Base-by-base conservation (phyloP, 2,113 vertebrate genomes). In the Cyanoliseus patagonus region DNA sequence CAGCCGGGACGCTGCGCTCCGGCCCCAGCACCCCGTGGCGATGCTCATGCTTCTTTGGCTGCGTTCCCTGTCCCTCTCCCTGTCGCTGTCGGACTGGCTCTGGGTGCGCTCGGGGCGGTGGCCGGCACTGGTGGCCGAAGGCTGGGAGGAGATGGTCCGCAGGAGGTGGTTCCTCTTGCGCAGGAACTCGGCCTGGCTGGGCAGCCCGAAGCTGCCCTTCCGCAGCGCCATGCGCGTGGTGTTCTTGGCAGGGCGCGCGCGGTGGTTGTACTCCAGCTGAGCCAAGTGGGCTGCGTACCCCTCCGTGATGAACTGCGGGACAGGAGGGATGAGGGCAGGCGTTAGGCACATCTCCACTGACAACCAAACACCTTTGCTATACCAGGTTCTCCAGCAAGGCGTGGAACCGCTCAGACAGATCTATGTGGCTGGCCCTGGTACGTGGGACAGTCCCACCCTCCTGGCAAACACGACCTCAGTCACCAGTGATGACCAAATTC, bases 91-190 rank as follows among this genome's bases (percentile, higher is more conserved):
- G 0, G 98, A 99, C 96, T 99, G 99, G 98, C 98, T 99, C 96
- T 98, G 98, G 15, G 99, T 99, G 80, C 99, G 98, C 97, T 99
- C 99, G 0, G 99, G 99, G 80, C 98, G 98, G 82, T 97, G 98
- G 92, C 95, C 64, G 46, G 97, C 33, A 27, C 47, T 30, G 91
- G 93, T 15, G 53, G 87, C 88, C 0, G 98, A 75, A 7, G 99
- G 99, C 97, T 99, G 98, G 3, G 99, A 98, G 18, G 99, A 99
- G 97, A 99, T 99, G 97, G 99, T 99, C 72, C 99, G 98, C 79
- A 99, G 98, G 93, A 99, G 98, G 96, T 99, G 99, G 89, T 99
- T 99, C 94, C 99, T 98, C 92, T 99, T 99, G 88, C 99, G 99
- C 62, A 99, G 98, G 97, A 99, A 99, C 86, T 99, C 99, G 1